Evolutionary conservation across 2,797 vertebrate species (phyloP), one percentile per base, ranked within the genome.

Genomic region (Orientallactaga sibirica): DNA sequence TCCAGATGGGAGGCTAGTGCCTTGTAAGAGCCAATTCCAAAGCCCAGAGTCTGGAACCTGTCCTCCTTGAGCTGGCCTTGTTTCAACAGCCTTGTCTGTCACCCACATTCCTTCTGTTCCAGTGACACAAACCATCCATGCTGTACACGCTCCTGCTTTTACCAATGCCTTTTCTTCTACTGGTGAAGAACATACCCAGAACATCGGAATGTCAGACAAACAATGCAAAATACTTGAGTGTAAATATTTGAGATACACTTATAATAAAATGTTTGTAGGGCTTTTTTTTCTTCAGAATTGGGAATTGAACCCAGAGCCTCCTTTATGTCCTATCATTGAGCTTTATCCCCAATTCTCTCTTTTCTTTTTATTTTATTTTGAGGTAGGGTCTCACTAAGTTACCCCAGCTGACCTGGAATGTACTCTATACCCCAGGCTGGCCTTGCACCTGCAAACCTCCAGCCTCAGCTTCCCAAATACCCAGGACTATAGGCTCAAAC

Each of bases 201-300:
- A 55, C 68, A 25, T 4, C 52, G 29, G 41, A 48, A 90, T 85
- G 83, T 91, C 66, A 87, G 58, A 81, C 10, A 87, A 83, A 84
- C 24, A 24, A 77, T 7, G 55, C 16, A 9, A 68, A 76, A 48
- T 66, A n/a, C 61, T 22, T 89, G 37, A 68, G 29, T 67, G 33
- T n/a, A 66, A n/a, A 25, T 68, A 78, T 90, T 87, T 88, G 25
- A 37, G 48, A 76, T 41, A 66, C 77, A 84, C 27, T 88, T 92
- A 64, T 7, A 37, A 48, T 48, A 76, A 94, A 95, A 88, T 67
- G 55, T 58, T 58, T 62, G 20, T 20, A 24, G 62, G 62, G 62
- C 19, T 22, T 74, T 37, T 55, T 33, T 29, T 29, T 48, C 48
- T 74, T 1, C 25, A 62, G 55, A 18, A 29, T 25, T 74, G 37